A percentile compares a stretch with the other conserved stretches of the same genome.
Conservation (phyloP, 2,113 vertebrate species). For the Larimichthys polyactis region DNA sequence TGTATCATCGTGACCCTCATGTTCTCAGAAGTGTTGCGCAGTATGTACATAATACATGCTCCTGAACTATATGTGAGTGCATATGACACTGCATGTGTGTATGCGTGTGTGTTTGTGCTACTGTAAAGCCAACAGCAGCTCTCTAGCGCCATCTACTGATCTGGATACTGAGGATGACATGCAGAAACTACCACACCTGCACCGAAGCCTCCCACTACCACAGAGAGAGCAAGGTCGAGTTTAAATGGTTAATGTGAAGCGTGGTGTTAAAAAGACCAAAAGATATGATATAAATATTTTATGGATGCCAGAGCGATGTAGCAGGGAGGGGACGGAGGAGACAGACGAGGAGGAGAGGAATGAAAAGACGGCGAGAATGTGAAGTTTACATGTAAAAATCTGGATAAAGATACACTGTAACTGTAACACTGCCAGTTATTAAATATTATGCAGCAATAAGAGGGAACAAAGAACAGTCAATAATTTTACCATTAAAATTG, state of each 20-base stretch:
- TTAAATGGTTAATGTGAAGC: background rate
- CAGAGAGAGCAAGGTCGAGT: background rate
- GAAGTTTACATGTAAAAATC: no score
- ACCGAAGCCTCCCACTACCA: background rate
- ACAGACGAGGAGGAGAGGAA: background rate
- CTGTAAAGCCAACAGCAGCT: constrained; percentile 47
- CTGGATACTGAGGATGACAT: background rate
- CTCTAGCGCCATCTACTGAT: constrained; percentile 76
- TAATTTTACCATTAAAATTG: no score
- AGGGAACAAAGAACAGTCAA: no score
- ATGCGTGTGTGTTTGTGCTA: constrained; percentile 8
- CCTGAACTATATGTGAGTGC: constrained; percentile 3
- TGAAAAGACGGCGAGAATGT: no score
- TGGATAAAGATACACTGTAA: no score
- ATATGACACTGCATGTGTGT: constrained; percentile 15
- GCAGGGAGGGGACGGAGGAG: no score
- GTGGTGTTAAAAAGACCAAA: background rate
- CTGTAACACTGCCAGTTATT: no score
- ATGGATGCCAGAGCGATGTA: background rate
- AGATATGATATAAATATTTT: no score
- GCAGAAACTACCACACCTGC: background rate
- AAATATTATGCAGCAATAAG: no score
- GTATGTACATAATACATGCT: background rate
- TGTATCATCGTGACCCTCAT: background rate
- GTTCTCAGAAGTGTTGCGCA: background rate